Evolutionary conservation across 2,113 vertebrate genomes (phyloP), one percentile per base, ranked within the genome.

Genomic region (Dicrurus megarhynchus): DNA sequence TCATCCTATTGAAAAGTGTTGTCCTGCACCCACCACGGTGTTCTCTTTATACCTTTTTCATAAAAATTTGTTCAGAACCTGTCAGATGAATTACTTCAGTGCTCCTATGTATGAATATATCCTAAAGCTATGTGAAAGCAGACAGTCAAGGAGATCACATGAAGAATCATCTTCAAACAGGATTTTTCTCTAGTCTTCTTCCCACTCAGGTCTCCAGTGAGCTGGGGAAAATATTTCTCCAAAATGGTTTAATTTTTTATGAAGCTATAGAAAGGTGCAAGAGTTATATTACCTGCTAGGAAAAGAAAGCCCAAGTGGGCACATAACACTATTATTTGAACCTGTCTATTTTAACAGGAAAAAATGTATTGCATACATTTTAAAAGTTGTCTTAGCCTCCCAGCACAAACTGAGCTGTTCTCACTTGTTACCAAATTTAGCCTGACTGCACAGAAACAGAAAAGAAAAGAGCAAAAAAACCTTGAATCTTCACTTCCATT

Each of bases 401-500:
- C 57, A 79, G 70, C 3, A 13, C 5, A 18, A 69, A 79, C 78
- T 23, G 28, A 91, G 57, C 47, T 96, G 55, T 87, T 92, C n/a
- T 85, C 23, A 63, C 52, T 80, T 94, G 32, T 75, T 92, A 27
- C 76, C 88, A 84, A 88, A 83, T 93, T 89, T 95, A 92, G 33
- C 85, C 32, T 78, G 32, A 90, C 67, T 95, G 57, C 70, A 50
- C 8, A 52, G 83, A 88, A 95, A 42, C 76, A 70, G 89, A 90
- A 90, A 89, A 65, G 41, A 57, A 94, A 85, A 95, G 42, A 60
- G 24, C 27, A 87, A 89, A 93, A 59, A 91, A 92, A 42, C n/a
- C n/a, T 53, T 77, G 87, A 93, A 95, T 97, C 84, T 88, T 96
- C 79, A 37, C 63, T 89, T 82, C 91, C 90, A 84, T 97, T 93